Conservation (phyloP, 2,888 invertebrate species). For the Gymnoscelis rufifasciata region DNA sequence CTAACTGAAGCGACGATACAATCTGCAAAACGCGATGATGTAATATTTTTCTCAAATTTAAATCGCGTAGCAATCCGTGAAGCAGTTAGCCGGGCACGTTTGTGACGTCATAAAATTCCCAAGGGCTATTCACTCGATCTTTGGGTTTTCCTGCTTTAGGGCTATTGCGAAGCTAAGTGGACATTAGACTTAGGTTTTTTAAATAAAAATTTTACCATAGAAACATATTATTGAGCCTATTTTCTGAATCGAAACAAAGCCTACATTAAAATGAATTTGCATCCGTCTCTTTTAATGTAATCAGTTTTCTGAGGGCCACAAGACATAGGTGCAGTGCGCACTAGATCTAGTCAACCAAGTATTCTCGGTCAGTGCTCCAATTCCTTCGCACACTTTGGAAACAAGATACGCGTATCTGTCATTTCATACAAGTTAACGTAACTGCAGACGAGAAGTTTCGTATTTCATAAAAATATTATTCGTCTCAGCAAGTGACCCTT, state of each 20-base stretch:
- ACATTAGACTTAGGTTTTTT: not conserved
- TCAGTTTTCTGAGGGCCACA: no score
- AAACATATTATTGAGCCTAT: no score
- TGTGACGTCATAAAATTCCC: conserved; percentile 1
- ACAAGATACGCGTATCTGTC: conserved; percentile 12
- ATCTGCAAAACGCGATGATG: not conserved
- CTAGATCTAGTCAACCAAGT: not conserved
- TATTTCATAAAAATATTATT: conserved; percentile 7
- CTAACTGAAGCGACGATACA: not conserved
- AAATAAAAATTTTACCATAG: no score
- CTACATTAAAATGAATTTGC: no score
- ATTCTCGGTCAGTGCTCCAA: conserved; percentile 9
- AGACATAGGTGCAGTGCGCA: no score
- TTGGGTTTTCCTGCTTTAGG: not conserved
- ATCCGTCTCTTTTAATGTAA: no score
- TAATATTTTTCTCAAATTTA: not conserved
- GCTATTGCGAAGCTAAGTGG: not conserved
- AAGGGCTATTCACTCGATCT: not conserved
- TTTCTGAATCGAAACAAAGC: no score
- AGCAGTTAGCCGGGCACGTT: not conserved
- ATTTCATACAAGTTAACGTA: conserved; percentile 13
- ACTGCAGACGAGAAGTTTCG: conserved; percentile 6
- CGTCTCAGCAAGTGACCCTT: conserved; percentile 22
- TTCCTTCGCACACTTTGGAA: conserved; percentile 5
- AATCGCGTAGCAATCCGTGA: not conserved